phyloP scores from a whole-genome alignment of 2,797 vertebrate genomes.

The Lagodon rhomboides region DNA sequence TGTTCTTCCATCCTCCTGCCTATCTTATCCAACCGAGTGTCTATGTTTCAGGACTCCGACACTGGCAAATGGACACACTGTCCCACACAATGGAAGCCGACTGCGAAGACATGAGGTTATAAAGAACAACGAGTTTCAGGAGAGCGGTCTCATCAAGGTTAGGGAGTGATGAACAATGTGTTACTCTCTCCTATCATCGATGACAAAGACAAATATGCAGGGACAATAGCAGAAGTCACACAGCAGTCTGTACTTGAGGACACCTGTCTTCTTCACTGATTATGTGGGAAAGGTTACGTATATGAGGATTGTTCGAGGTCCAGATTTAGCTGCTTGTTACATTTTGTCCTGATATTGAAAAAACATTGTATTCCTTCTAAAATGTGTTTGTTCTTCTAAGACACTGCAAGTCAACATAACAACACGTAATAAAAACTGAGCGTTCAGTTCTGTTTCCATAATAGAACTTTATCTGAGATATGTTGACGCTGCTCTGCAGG shows the following conservation, averaged over 20 bases:
- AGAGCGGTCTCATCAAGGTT: constrained; percentile 23
- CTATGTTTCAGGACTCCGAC: constrained; percentile 13
- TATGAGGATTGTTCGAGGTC: not conserved
- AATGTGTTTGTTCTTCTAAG: not conserved
- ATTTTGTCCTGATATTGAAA: not conserved
- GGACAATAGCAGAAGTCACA: not conserved
- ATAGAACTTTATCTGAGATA: not conserved
- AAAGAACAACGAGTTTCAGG: constrained; percentile 31
- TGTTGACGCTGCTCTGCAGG: not conserved
- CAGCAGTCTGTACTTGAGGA: not conserved
- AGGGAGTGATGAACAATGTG: not conserved
- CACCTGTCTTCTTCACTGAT: not conserved
- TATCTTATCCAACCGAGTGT: constrained; percentile 39
- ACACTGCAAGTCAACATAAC: not conserved
- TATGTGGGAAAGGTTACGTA: not conserved
- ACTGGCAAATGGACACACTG: constrained; percentile 42
- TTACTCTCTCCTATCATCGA: not conserved
- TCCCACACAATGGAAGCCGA: constrained; percentile 34
- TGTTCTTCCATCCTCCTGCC: constrained; percentile 33
- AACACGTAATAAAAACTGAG: not conserved
- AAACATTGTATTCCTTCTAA: not conserved
- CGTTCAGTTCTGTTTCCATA: constrained; percentile 11
- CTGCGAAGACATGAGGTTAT: constrained; percentile 18
- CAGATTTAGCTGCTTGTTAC: not conserved
- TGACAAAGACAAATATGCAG: not conserved